Base-by-base conservation (phyloP, 2,888 invertebrate species). In the Thereva unica region DNA sequence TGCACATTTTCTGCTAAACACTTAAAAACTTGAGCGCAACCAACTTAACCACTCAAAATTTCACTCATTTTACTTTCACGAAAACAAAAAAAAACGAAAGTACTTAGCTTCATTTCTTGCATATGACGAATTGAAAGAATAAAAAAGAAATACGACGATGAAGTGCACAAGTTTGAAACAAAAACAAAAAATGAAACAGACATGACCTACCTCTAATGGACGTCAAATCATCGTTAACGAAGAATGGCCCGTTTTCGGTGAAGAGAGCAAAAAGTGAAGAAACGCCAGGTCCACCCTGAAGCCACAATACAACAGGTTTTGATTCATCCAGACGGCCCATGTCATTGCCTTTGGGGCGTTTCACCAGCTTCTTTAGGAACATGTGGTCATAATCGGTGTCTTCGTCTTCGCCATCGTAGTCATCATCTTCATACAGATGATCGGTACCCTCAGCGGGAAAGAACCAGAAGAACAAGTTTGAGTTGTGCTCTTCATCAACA, bases 381-480 rank as follows among this genome's bases (percentile, higher is more conserved):
- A 79, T 68, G 75, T 75, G 2, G 81, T 72, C 41, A 80, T 77
- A 4, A 61, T 72, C 73, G 41, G 72, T 67, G 64, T 71, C 61
- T 45, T 68, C 72, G 40, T 83, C 83, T 34, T 75, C 84, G 1
- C 84, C 84, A 71, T 88, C 85, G 42, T 69, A 64, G 23, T 82
- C 72, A 2, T 89, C 89, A 64, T 85, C 81, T 0, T 76, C 73
- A 67, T 79, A 82, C 1, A 73, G 70, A 0, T 82, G 76, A 66
- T 83, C 80, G 0, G 82, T 68, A 0, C 79, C 75, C 56, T 77
- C 64, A 75, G 79, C 1, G 0, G 92, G 92, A 75, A 93, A 92
- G 75, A 89, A 93, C 93, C 93, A 93, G 80, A 93, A 93, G 80
- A 91, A 93, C 74, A 90, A 78, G 76, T 93, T 91, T 1, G 91